Conservation (phyloP, 2,797 vertebrate genomes). For the Molossus alvarezi region DNA sequence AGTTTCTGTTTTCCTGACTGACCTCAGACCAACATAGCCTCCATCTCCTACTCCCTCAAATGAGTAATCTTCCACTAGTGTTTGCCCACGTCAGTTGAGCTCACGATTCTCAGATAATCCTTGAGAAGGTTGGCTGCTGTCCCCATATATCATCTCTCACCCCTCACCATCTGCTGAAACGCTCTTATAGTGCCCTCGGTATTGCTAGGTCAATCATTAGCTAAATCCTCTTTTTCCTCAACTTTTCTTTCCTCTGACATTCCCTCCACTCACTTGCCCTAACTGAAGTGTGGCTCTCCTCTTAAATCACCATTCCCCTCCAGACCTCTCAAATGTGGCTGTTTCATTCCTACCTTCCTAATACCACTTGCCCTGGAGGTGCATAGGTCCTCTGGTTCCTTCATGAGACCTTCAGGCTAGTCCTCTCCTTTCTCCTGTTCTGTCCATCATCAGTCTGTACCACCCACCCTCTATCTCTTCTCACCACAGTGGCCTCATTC, state of each 20-base stretch:
- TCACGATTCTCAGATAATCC: not conserved
- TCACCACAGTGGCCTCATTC: not conserved
- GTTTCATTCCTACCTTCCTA: not conserved
- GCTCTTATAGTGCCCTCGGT: not conserved
- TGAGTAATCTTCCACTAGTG: not conserved
- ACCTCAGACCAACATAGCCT: too few relatives aligned
- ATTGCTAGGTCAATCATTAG: not conserved
- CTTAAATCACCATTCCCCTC: not conserved
- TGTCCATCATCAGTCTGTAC: not conserved
- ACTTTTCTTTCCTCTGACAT: not conserved
- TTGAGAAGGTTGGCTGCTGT: not conserved
- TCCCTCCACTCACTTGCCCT: not conserved
- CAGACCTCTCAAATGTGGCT: not conserved
- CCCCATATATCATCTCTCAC: not conserved
- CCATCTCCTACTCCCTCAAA: not conserved
- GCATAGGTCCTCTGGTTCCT: not conserved
- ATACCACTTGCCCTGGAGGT: not conserved
- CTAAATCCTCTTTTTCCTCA: not conserved
- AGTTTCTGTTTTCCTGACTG: not conserved
- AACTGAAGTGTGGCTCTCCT: not conserved
- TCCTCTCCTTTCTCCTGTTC: not conserved
- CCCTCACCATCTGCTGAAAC: not conserved
- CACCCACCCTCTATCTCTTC: not conserved
- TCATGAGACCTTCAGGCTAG: not conserved
- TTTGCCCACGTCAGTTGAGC: not conserved